Evolutionary conservation across 1,140 invertebrate species (phyloP), one percentile per base, ranked within the genome.

Genomic region (Latrodectus geometricus): DNA sequence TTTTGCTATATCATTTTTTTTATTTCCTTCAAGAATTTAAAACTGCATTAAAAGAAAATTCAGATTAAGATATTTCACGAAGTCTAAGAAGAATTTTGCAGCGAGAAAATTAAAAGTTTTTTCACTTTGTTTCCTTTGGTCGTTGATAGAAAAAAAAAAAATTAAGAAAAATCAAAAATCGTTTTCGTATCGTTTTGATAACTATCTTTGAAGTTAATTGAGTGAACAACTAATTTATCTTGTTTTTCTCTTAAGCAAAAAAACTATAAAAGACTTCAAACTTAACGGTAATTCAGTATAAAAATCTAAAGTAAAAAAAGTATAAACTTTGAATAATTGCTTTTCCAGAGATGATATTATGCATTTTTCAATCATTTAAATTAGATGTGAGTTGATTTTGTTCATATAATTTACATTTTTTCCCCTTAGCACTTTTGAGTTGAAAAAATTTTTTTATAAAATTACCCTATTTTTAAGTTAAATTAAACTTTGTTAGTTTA

Each of bases 141-240:
- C 15, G 49, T 12, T 12, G 11, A 15, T 69, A 69, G 21, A 21
- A 21, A 69, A 61, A 17, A 17, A n/a, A n/a, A n/a, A n/a, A n/a
- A n/a, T 2, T 14, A 52, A 21, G 54, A 56, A 76, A 69, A 69
- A 69, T 3, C 9, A 21, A 69, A 69, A 8, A 56, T 20, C 21
- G 15, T 70, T 70, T 56, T 73, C 11, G 54, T 54, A 70, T 48
- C 69, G 52, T 68, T 80, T 81, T 20, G 79, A 70, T 56, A 56
- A 66, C 69, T 69, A 81, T 81, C 69, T 81, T 72, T 20, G 69
- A 56, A 72, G 49, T 72, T 70, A 81, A 81, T 81, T 70, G 69
- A 72, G 66, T 35, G 79, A 35, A 54, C 35, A 81, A 72, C 52
- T 72, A 66, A 72, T 81, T 81, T 81, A 81, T 72, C 52, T 81